phyloP scores from a whole-genome alignment of 2,888 invertebrate species.

The Serrognathus titanus region DNA sequence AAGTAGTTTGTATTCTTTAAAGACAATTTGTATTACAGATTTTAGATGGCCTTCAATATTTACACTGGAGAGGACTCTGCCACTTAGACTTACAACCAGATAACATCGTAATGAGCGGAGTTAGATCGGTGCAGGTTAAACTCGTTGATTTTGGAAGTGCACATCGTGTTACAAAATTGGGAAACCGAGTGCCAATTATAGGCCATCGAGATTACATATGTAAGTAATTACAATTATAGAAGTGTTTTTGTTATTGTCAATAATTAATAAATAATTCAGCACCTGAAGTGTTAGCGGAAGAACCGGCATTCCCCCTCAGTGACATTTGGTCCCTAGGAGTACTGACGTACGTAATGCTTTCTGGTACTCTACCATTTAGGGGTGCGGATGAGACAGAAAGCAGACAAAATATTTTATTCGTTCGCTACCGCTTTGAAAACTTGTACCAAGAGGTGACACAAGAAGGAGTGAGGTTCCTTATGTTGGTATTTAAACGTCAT shows the following conservation, averaged over 20 bases:
- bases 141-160: slow-evolving; percentile 90
- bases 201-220: slow-evolving; percentile 75
- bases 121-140: slow-evolving; percentile 82
- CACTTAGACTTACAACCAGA: slow-evolving; percentile 92
- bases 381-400: slow-evolving; percentile 81
- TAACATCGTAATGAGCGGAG: slow-evolving; percentile 88
- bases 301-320: slow-evolving; percentile 82
- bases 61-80: slow-evolving; percentile 90
- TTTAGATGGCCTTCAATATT: slow-evolving; percentile 85
- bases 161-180: slow-evolving; percentile 75
- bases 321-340: slow-evolving; percentile 97
- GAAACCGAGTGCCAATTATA: slow-evolving; percentile 65
- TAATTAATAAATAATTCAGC: slow-evolving; percentile 52
- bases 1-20: not conserved
- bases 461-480: slow-evolving; percentile 89
- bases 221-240: slow-evolving; percentile 36
- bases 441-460: slow-evolving; percentile 92
- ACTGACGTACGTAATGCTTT: slow-evolving; percentile 85
- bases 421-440: slow-evolving; percentile 89
- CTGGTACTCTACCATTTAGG: slow-evolving; percentile 88
- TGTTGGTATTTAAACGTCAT: slow-evolving; percentile 91
- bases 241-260: not conserved
- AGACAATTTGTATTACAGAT: slow-evolving; percentile 48
- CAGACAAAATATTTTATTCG: slow-evolving; percentile 86
- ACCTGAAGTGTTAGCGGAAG: slow-evolving; percentile 85